Evolutionary conservation across 2,888 invertebrate species (phyloP), one percentile per base, ranked within the genome.

Genomic region (Acheta domesticus): DNA sequence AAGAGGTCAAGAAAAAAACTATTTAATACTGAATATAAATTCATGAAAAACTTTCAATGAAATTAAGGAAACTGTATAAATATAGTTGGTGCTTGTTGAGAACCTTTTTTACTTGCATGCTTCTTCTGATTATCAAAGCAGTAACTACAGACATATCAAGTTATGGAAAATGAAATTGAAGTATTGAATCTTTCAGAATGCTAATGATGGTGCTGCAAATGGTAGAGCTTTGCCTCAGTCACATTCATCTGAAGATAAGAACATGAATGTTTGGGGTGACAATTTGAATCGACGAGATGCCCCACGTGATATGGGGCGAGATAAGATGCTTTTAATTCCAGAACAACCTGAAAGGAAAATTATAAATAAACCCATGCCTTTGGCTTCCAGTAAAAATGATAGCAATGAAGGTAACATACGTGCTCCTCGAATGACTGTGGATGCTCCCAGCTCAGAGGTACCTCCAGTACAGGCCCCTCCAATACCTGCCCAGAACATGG

Each of bases 311-410:
- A 4, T 16, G 62, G 62, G 14, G 0, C 11, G n/a, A 19, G 62
- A 62, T 62, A 62, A 62, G n/a, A 19, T 62, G n/a, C 16, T 19
- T 62, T 19, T 62, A 62, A 14, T 62, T 11, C 62, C 62, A 5
- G 62, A 62, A 62, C 62, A 19, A 19, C 62, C 62, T 62, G 62
- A 62, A n/a, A 62, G 62, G 62, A 62, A 62, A 62, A 62, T 62
- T 19, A 19, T 62, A n/a, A 62, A 62, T n/a, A 62, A 62, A 62
- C 62, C 62, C 1, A 62, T 62, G 14, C 16, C 62, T 62, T n/a
- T 62, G 16, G 36, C 36, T 8, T 36, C 36, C 8, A 36, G 36
- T 36, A 62, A 62, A 62, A 62, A 19, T 62, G 62, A 62, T 19
- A 14, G 16, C 62, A 62, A 62, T 12, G 16, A 62, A n/a, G n/a